Evolutionary conservation across 2,797 vertebrate genomes (phyloP).

Genomic region (Leptodactylus fallax): DNA sequence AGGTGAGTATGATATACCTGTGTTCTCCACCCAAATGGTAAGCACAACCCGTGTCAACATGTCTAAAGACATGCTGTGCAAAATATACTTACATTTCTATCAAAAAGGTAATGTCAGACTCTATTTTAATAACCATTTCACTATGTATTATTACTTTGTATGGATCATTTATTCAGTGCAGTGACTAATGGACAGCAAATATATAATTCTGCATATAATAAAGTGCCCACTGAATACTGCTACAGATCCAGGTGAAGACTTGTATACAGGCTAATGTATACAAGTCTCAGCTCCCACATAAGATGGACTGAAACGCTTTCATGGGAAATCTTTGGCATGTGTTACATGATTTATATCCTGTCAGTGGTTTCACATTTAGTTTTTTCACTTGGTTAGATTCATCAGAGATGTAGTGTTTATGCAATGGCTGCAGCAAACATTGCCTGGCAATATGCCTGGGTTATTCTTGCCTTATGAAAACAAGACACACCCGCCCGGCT

Average conservation of each 20-base stretch:
- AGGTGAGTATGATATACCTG: too few relatives aligned
- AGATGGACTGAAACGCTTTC: conserved; percentile 14
- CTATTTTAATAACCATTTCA: not conserved
- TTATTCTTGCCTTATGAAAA: conserved; percentile 51
- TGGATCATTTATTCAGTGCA: not conserved
- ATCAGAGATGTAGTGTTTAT: conserved; percentile 42
- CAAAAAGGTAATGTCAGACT: not conserved
- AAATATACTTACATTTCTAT: not conserved
- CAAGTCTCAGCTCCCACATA: conserved; percentile 13
- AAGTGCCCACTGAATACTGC: accelerated
- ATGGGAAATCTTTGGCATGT: conserved; percentile 45
- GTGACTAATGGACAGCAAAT: not conserved
- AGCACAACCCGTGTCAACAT: not conserved
- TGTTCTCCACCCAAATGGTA: not conserved
- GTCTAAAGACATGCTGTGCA: not conserved
- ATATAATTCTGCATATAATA: not conserved
- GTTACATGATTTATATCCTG: conserved; percentile 30
- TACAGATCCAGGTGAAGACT: not conserved
- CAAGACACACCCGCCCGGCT: conserved; percentile 37
- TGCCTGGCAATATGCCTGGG: conserved; percentile 31
- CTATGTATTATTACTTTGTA: not conserved
- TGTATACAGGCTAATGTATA: not conserved
- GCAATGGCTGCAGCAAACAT: conserved; percentile 32
- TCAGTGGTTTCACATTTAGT: conserved; percentile 9
- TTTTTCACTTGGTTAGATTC: conserved; percentile 35